A percentile compares a stretch with the other conserved stretches of the same genome.
Evolutionary conservation across 2,797 vertebrate genomes (phyloP).

Genomic region (Danio kyathit): DNA sequence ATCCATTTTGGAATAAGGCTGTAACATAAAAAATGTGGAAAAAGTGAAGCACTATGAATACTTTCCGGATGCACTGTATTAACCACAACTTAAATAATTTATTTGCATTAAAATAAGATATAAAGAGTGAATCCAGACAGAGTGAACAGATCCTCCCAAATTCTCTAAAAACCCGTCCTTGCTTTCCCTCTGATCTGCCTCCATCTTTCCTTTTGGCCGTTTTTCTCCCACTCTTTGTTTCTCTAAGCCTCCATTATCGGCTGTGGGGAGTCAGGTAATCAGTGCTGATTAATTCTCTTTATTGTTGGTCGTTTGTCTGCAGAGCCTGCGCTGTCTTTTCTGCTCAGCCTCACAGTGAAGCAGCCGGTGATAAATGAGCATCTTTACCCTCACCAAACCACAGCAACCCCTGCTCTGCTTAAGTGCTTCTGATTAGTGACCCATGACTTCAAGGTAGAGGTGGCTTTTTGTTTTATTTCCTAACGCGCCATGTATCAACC

Average conservation of each 20-base stretch:
- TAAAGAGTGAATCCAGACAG: neutral
- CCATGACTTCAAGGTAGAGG: slow-evolving; percentile 57
- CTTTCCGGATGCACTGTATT: too few species aligned
- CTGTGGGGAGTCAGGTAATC: slow-evolving; percentile 83
- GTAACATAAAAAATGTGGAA: too few species aligned
- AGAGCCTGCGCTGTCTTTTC: slow-evolving; percentile 76
- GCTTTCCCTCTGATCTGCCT: neutral
- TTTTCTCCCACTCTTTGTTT: slow-evolving; percentile 41
- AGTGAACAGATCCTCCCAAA: slow-evolving; percentile 11
- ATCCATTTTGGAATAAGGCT: too few species aligned
- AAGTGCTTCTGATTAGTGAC: slow-evolving; percentile 83
- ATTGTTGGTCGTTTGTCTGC: slow-evolving; percentile 83
- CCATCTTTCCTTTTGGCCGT: neutral
- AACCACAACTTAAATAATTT: too few species aligned
- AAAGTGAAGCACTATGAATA: too few species aligned
- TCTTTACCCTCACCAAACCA: slow-evolving; percentile 59
- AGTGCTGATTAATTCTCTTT: slow-evolving; percentile 85
- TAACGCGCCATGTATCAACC: slow-evolving; percentile 50
- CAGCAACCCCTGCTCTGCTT: slow-evolving; percentile 81
- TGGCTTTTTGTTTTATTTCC: slow-evolving; percentile 53
- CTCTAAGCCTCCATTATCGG: slow-evolving; percentile 74
- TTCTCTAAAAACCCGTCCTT: neutral
- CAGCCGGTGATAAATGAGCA: slow-evolving; percentile 55
- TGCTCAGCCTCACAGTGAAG: slow-evolving; percentile 61
- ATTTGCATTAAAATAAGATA: neutral